Percentiles rank a stretch among this genome's conserved stretches.
phyloP scores from a whole-genome alignment of 2,113 vertebrate genomes.

The Dromiciops gliroides region DNA sequence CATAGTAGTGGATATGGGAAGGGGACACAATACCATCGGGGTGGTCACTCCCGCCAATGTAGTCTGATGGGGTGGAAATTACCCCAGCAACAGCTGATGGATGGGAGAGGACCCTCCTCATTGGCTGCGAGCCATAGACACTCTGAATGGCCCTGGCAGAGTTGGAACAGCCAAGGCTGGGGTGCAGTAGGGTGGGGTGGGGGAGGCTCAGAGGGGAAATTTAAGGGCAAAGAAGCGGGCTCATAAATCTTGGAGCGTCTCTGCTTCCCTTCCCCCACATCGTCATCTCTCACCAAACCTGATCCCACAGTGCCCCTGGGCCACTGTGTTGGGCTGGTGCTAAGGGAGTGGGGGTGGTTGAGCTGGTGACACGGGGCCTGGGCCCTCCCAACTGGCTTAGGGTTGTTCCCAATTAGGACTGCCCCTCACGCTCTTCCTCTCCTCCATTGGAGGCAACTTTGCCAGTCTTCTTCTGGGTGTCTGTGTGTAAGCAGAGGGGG shows the following conservation, averaged over 20 bases:
- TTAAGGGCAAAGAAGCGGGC: constrained; percentile 66
- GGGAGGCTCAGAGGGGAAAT: constrained; percentile 58
- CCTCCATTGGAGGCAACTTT: not conserved
- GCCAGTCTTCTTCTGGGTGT: not conserved
- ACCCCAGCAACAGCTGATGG: constrained; percentile 72
- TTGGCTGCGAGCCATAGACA: constrained; percentile 56
- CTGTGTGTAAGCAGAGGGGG: not conserved
- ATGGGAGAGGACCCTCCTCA: constrained; percentile 55
- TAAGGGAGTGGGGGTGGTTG: not conserved
- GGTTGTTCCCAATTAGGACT: not conserved
- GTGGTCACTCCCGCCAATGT: constrained; percentile 50
- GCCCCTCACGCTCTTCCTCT: not conserved
- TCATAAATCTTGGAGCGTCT: constrained; percentile 63
- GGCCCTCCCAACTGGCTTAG: not conserved
- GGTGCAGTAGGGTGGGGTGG: constrained; percentile 7
- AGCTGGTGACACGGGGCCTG: not conserved
- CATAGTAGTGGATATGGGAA: not conserved
- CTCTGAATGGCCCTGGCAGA: constrained; percentile 57
- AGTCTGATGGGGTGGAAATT: constrained; percentile 68
- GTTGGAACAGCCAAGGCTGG: constrained; percentile 19
- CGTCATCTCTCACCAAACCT: constrained; percentile 74
- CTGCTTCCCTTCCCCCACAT: not conserved
- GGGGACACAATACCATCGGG: not conserved
- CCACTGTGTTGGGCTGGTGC: not conserved
- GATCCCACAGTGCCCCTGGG: constrained; percentile 41